Evolutionary conservation across 2,113 vertebrate species (phyloP).

Genomic region (Cettia cetti): DNA sequence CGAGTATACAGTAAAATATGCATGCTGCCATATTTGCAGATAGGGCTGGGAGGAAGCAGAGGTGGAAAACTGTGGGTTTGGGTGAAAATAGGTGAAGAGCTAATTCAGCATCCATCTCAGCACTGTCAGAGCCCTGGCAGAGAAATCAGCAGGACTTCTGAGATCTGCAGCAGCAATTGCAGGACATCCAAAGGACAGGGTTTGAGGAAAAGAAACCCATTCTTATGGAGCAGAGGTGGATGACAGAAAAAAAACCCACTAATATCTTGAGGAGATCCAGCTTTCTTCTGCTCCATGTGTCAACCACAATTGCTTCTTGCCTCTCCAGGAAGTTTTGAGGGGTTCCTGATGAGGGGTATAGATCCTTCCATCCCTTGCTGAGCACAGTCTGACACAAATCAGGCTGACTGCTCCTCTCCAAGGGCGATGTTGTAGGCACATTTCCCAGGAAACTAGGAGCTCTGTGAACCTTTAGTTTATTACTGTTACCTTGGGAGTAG

Average conservation of each 20-base stretch:
- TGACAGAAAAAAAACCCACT: fast-evolving
- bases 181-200: background rate
- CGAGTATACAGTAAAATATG: background rate
- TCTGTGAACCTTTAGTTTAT: background rate
- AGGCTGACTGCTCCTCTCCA: background rate
- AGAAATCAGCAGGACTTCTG: background rate
- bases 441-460: background rate
- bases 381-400: background rate
- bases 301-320: background rate
- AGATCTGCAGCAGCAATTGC: background rate
- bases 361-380: background rate
- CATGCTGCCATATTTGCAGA: background rate
- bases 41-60: background rate
- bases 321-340: background rate
- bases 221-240: background rate
- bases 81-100: background rate
- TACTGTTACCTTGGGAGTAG: background rate
- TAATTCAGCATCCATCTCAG: background rate
- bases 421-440: background rate
- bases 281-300: background rate
- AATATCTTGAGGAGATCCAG: background rate
- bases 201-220: background rate
- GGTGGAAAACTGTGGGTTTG: background rate
- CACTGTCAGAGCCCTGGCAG: background rate
- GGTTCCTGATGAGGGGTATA: fast-evolving